Evolutionary conservation across 37 sponge, comb jelly and placozoan species (phyloP).

Genomic region (Amphimedon queenslandica): DNA sequence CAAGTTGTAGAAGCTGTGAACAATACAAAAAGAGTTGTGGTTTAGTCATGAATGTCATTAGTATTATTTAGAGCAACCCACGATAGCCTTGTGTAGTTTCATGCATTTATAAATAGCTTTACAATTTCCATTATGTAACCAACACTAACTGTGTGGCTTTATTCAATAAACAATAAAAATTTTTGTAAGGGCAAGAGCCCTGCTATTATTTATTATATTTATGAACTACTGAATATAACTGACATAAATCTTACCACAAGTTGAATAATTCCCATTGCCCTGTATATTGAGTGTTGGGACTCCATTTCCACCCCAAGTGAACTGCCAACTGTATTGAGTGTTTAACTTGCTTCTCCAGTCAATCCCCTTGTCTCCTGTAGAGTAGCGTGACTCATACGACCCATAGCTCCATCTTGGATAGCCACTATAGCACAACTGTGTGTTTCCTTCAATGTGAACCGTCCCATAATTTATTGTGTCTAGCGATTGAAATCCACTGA

Average conservation of each 20-base stretch:
- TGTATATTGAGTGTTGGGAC: constrained; percentile 58
- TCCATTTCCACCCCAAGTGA: constrained; percentile 36
- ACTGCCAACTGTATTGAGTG: constrained; percentile 32
- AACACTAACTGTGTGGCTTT: too few relatives aligned
- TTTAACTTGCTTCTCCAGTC: constrained; percentile 58
- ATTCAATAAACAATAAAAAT: too few relatives aligned
- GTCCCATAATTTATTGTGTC: constrained; percentile 30
- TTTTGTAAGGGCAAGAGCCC: too few relatives aligned
- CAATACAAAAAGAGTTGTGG: too few relatives aligned
- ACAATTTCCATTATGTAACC: neutral
- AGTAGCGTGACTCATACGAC: constrained; percentile 1
- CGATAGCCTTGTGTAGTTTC: too few relatives aligned
- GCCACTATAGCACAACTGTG: constrained; percentile 67
- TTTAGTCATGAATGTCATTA: too few relatives aligned
- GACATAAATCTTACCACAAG: constrained; percentile 54
- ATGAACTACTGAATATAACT: too few relatives aligned
- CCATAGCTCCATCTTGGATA: constrained; percentile 58
- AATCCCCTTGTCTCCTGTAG: constrained; percentile 54
- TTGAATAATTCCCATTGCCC: constrained; percentile 38
- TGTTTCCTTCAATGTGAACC: constrained; percentile 75
- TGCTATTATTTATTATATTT: too few relatives aligned
- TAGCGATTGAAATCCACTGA: constrained; percentile 20
- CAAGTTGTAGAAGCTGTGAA: constrained; percentile 25
- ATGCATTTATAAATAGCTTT: too few relatives aligned
- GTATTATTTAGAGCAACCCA: too few relatives aligned